Base-by-base conservation (phyloP, 2,113 vertebrate species). In the Syrmaticus mikado region DNA sequence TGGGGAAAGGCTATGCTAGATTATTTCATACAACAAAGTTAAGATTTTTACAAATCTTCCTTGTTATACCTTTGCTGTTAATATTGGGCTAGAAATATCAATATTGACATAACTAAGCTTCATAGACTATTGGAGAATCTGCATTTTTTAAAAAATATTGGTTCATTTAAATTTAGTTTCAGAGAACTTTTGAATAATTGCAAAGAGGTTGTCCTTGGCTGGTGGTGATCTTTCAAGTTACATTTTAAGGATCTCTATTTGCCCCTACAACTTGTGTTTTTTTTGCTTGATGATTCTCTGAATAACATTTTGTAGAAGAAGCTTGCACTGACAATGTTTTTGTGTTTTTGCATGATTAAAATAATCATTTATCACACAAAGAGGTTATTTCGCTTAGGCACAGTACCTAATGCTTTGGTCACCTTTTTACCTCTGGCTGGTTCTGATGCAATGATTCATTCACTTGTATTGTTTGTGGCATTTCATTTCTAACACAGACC, bases 81-180 rank as follows among this genome's bases (percentile, higher is more conserved):
- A 8, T 83, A 50, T 11, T 7, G 53, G 41, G 9, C n/a, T 50
- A 55, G 75, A 82, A 87, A 60, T 27, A 62, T 11, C 12, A 58
- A 8, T 34, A 28, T 8, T 58, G 41, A 16, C 12, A 2, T 38
- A 79, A 48, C 24, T 0, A 0, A 71, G 10, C 10, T 30, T 34
- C 5, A 10, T 1, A 77, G 36, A 22, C 25, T 78, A 0, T 41
- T 86, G 30, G 75, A 67, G 24, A 72, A 68, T 67, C 32, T 55
- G 1, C 50, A 6, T 12, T 3, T 65, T 21, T 34, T 65, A 13
- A 19, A 38, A 36, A 38, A 40, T 65, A 17, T 25, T 68, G 21
- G 7, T 14, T 90, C 6, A 14, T 68, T 64, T 82, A 28, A 32
- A 72, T 80, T 72, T 82, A 64, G 30, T 82, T 82, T 88, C 17